Conservation (phyloP, 2,888 invertebrate species). For the Agonopterix subpropinquella region DNA sequence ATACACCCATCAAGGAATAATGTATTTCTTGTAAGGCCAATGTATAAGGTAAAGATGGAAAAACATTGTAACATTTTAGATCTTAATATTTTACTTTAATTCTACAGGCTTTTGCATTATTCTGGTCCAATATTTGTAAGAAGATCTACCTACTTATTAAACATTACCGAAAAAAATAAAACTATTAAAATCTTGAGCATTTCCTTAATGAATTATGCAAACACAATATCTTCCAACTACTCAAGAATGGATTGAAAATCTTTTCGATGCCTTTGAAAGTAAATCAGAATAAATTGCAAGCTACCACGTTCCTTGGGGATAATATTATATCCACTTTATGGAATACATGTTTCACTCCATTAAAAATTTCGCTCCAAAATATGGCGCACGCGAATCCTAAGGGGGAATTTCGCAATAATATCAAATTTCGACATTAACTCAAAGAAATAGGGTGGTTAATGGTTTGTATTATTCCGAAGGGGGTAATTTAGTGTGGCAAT, state of each 20-base stretch:
- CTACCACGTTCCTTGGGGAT: slow-evolving; percentile 21
- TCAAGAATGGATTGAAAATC: not conserved
- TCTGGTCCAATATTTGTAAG: too few species aligned
- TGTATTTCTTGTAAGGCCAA: too few species aligned
- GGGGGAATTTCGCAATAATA: slow-evolving; percentile 4
- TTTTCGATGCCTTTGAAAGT: not conserved
- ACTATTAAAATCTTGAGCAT: too few species aligned
- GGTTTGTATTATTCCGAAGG: slow-evolving; percentile 2
- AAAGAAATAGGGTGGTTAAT: slow-evolving; percentile 14
- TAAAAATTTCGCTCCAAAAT: slow-evolving; percentile 34
- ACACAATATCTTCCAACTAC: not conserved
- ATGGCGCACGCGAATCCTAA: slow-evolving; percentile 31
- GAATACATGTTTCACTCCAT: slow-evolving; percentile 37
- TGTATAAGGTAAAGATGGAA: too few species aligned
- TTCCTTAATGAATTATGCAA: too few species aligned
- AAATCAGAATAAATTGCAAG: not conserved
- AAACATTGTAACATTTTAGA: too few species aligned
- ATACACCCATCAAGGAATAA: too few species aligned
- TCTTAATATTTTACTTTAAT: too few species aligned
- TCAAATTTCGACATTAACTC: slow-evolving; percentile 8
- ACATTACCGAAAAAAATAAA: too few species aligned
- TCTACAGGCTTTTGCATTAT: too few species aligned
- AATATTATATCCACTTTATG: slow-evolving; percentile 23
- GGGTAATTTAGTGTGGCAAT: slow-evolving; percentile 52
- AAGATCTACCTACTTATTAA: too few species aligned